Conservation (phyloP, 1,140 invertebrate genomes). For the Leptinotarsa defecta region DNA sequence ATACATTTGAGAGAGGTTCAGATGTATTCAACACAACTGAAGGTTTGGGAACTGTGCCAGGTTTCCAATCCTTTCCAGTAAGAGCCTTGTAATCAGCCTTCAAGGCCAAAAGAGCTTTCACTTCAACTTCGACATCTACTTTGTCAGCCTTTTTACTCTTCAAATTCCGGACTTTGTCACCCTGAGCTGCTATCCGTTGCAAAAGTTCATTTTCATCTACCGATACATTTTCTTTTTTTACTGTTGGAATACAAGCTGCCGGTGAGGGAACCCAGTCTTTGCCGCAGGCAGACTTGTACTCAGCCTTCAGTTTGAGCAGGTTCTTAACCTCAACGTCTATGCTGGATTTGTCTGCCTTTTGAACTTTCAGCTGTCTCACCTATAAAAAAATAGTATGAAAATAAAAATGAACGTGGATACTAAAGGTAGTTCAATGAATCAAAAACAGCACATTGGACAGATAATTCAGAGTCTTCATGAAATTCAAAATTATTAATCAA, state of each 20-base stretch:
- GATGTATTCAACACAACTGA: slow-evolving; percentile 51
- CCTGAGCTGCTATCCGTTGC: slow-evolving; percentile 70
- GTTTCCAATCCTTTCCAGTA: slow-evolving; percentile 69
- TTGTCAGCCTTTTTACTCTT: slow-evolving; percentile 66
- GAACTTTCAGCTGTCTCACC: slow-evolving; percentile 70
- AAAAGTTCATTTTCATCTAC: slow-evolving; percentile 56
- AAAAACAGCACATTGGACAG: no score
- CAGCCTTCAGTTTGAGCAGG: slow-evolving; percentile 74
- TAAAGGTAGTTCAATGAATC: no score
- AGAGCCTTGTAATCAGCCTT: slow-evolving; percentile 71
- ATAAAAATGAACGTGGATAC: background rate
- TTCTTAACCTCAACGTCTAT: slow-evolving; percentile 74
- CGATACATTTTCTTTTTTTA: slow-evolving; percentile 52
- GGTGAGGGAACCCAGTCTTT: slow-evolving; percentile 50
- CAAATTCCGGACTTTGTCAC: slow-evolving; percentile 71
- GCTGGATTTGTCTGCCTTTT: slow-evolving; percentile 61
- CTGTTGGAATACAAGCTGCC: slow-evolving; percentile 45
- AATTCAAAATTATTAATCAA: no score
- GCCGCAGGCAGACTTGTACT: slow-evolving; percentile 75
- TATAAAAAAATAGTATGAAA: slow-evolving; percentile 9
- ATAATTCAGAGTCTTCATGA: no score
- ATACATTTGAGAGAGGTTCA: background rate
- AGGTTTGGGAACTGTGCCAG: slow-evolving; percentile 72
- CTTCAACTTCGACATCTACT: slow-evolving; percentile 68
- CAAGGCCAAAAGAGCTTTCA: slow-evolving; percentile 66